phyloP scores from a whole-genome alignment of 2,113 vertebrate genomes.

The Clupea harengus region DNA sequence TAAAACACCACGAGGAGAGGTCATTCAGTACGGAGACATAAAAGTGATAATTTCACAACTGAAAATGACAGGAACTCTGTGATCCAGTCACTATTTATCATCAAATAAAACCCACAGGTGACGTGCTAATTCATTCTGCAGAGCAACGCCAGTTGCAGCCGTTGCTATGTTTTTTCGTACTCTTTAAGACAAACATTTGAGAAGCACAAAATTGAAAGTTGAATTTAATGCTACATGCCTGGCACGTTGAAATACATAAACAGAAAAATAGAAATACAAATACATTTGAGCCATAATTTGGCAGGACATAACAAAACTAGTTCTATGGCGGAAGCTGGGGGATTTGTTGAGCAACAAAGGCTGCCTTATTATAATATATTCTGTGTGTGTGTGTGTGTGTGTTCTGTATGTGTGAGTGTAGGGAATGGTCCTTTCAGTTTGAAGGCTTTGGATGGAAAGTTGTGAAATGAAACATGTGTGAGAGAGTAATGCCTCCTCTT shows the following conservation, averaged over 20 bases:
- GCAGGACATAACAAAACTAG: background rate
- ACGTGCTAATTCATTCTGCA: background rate
- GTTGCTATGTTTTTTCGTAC: background rate
- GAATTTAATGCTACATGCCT: background rate
- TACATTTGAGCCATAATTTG: slow-evolving; percentile 3
- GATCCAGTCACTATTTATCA: slow-evolving; percentile 6
- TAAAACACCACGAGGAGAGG: slow-evolving; percentile 3
- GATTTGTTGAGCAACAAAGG: slow-evolving; percentile 3
- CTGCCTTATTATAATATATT: slow-evolving; percentile 6
- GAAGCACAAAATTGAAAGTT: background rate
- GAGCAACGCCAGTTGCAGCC: background rate
- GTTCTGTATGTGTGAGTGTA: background rate
- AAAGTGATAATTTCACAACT: slow-evolving; percentile 1
- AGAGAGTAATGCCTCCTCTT: slow-evolving; percentile 58
- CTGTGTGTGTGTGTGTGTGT: background rate
- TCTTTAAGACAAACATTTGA: background rate
- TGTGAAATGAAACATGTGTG: slow-evolving; percentile 70
- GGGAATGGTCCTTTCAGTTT: slow-evolving; percentile 56
- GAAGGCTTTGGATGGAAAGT: slow-evolving; percentile 61
- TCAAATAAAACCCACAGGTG: slow-evolving; percentile 15
- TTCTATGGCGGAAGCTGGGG: background rate
- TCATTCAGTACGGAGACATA: slow-evolving; percentile 17
- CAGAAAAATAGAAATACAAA: background rate
- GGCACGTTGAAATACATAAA: too few relatives aligned
- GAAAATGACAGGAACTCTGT: slow-evolving; percentile 6